Percentiles rank a stretch among this genome's conserved stretches.
These are phyloP conservation scores for Heliconius sara DNA, from an alignment of 2,888 invertebrate species.

Conservation along the genomic window DNA sequence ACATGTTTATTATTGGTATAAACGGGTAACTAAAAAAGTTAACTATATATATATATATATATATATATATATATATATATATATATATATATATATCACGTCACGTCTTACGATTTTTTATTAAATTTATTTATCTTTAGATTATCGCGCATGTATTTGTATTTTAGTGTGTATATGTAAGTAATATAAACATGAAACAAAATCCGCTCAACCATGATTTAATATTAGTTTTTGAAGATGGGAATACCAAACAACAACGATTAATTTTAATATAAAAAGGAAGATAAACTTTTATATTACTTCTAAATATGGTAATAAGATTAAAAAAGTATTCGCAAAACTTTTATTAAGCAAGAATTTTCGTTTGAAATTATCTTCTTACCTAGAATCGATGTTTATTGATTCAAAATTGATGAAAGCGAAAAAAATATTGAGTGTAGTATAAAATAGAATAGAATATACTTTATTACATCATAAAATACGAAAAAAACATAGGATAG, in stretches of 20 bases:
- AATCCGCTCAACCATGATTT: background rate
- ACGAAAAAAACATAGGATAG: background rate
- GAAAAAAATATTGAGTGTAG: background rate
- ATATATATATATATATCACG: background rate
- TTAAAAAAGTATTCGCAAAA: constrained; percentile 29
- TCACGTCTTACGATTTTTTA: no score
- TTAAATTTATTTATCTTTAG: no score
- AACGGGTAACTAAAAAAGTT: background rate
- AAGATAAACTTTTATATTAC: constrained; percentile 34
- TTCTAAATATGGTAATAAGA: constrained; percentile 33
- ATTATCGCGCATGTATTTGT: background rate
- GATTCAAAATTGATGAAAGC: background rate
- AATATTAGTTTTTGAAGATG: background rate
- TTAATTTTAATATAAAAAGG: background rate
- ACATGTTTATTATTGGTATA: background rate
- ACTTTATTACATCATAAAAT: background rate
- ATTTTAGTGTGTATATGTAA: background rate
- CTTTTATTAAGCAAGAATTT: constrained; percentile 24
- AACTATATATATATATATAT: background rate
- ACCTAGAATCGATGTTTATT: constrained; percentile 4
- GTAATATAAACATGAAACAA: background rate
- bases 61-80: no score
- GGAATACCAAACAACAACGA: background rate
- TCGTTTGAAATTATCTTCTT: constrained; percentile 16
- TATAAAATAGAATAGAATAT: background rate